phyloP scores from a whole-genome alignment of 2,888 invertebrate species.

The Lasioglossum villosulum region DNA sequence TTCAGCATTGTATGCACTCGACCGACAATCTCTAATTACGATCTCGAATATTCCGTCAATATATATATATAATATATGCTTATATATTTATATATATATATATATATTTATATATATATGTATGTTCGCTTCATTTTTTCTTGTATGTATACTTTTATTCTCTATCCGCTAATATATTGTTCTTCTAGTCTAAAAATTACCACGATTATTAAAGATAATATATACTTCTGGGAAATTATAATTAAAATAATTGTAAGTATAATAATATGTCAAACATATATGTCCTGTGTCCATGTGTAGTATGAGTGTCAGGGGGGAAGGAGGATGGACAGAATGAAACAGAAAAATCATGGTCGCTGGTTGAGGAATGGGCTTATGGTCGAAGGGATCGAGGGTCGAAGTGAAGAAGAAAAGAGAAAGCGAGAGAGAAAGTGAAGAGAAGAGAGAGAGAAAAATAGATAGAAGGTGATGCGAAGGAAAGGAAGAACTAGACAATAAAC shows the following conservation, averaged over 20 bases:
- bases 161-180: constrained; percentile 83
- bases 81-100: constrained; percentile 70
- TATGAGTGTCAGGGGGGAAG: constrained; percentile 35
- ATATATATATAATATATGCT: constrained; percentile 76
- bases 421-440: constrained; percentile 27
- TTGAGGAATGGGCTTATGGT: background rate
- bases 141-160: constrained; percentile 79
- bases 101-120: constrained; percentile 73
- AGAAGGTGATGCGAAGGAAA: constrained; percentile 32
- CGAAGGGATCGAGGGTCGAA: background rate
- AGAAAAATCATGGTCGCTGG: constrained; percentile 4
- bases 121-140: constrained; percentile 76
- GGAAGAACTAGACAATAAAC: constrained; percentile 71
- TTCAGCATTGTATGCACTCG: constrained; percentile 80
- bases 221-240: constrained; percentile 75
- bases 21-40: constrained; percentile 80
- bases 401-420: background rate
- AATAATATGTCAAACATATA: constrained; percentile 76
- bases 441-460: constrained; percentile 20
- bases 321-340: constrained; percentile 25
- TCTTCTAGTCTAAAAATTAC: constrained; percentile 82
- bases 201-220: constrained; percentile 81
- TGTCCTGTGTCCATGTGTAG: constrained; percentile 68
- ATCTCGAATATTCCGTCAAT: constrained; percentile 81
- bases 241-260: constrained; percentile 76